Percentiles rank a stretch among this genome's conserved stretches.
Evolutionary conservation across 2,888 invertebrate genomes (phyloP).

Genomic region (Lepidochrysops patricia): DNA sequence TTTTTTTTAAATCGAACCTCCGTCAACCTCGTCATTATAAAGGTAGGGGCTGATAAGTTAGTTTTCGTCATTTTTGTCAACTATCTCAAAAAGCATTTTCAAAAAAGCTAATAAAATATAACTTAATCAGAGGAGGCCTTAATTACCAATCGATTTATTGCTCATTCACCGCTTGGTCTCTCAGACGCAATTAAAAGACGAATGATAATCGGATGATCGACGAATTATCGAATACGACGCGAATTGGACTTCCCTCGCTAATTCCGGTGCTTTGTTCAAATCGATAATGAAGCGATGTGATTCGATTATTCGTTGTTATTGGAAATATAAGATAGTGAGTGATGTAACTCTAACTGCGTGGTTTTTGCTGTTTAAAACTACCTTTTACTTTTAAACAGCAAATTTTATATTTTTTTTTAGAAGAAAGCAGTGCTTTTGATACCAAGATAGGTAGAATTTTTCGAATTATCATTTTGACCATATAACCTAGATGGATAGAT

Average conservation of each 20-base stretch:
- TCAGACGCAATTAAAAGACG: constrained; percentile 32
- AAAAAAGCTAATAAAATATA: background rate
- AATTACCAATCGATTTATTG: constrained; percentile 3
- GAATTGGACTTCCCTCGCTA: background rate
- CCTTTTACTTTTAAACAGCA: too few relatives aligned
- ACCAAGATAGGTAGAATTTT: too few relatives aligned
- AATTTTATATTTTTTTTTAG: too few relatives aligned
- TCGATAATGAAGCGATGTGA: background rate
- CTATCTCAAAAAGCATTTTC: background rate
- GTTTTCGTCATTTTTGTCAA: too few relatives aligned
- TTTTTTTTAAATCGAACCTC: too few relatives aligned
- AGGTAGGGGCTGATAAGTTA: too few relatives aligned
- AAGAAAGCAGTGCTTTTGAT: too few relatives aligned
- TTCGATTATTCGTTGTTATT: background rate
- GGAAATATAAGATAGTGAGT: background rate
- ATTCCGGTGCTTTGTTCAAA: background rate
- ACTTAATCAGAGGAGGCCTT: background rate
- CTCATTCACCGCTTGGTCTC: background rate
- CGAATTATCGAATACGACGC: constrained; percentile 24
- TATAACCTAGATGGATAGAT: too few relatives aligned
- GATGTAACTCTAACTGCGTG: background rate
- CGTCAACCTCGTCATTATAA: too few relatives aligned
- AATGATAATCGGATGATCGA: constrained; percentile 36
- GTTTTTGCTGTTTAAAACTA: too few relatives aligned
- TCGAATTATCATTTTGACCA: too few relatives aligned